A percentile compares a stretch with the other conserved stretches of the same genome.
These are phyloP conservation scores for Pristiophorus japonicus DNA, from an alignment of 2,113 vertebrate species.

Conservation along the genomic window DNA sequence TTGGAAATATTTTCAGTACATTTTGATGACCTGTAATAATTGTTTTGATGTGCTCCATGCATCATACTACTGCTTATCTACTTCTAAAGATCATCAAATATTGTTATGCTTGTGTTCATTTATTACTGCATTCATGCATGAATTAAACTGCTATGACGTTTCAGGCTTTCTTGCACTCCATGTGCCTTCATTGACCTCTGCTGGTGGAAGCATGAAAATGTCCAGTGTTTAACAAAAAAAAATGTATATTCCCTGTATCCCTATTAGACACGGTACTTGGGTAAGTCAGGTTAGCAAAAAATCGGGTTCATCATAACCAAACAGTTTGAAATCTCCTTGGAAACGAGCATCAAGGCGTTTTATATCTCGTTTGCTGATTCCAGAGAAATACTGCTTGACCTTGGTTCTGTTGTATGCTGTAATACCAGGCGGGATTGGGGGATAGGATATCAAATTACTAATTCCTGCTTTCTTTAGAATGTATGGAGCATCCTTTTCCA, in stretches of 20 bases:
- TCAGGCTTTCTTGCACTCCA: not conserved
- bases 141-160: not conserved
- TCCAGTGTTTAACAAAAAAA: constrained; percentile 3
- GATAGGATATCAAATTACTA: constrained; percentile 77
- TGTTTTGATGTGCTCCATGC: constrained; percentile 17
- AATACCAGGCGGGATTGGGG: constrained; percentile 85
- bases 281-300: constrained; percentile 74
- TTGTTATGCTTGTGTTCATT: not conserved
- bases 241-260: not conserved
- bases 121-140: constrained; percentile 28
- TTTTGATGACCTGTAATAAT: not conserved
- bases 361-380: constrained; percentile 81
- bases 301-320: constrained; percentile 80
- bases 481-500: constrained; percentile 79
- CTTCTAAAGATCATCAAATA: not conserved
- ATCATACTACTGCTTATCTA: constrained; percentile 21
- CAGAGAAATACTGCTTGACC: constrained; percentile 82
- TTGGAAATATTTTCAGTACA: constrained; percentile 15
- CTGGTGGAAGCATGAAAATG: constrained; percentile 29
- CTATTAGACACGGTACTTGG: not conserved
- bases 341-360: constrained; percentile 76
- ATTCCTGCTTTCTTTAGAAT: constrained; percentile 82
- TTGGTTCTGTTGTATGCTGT: constrained; percentile 88
- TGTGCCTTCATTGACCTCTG: constrained; percentile 25
- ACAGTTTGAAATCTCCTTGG: constrained; percentile 85